A percentile compares a stretch with the other conserved stretches of the same genome.
Evolutionary conservation across 2,797 vertebrate species (phyloP).

Genomic region (Labeo calbasu): DNA sequence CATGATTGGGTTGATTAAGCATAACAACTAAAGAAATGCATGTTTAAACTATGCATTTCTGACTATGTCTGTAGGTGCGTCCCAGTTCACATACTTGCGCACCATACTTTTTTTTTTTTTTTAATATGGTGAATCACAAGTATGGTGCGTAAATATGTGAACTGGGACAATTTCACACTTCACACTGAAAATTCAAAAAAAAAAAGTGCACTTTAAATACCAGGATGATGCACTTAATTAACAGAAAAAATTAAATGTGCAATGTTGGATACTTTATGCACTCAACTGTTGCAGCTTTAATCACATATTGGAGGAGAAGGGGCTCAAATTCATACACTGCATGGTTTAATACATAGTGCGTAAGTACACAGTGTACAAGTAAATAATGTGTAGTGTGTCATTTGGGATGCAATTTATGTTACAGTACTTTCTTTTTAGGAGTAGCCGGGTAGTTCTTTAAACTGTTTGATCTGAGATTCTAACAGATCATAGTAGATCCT

Average conservation of each 20-base stretch:
- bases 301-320: background rate
- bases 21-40: background rate
- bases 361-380: too few species aligned
- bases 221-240: background rate
- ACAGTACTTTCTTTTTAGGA: slow-evolving; percentile 15
- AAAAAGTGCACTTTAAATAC: background rate
- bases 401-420: too few species aligned
- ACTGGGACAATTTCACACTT: too few species aligned
- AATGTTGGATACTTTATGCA: background rate
- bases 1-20: background rate
- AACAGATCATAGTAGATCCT: slow-evolving; percentile 90
- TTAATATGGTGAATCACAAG: too few species aligned
- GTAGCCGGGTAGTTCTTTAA: slow-evolving; percentile 73
- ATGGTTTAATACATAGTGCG: too few species aligned
- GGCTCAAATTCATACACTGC: background rate
- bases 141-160: background rate
- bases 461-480: slow-evolving; percentile 77
- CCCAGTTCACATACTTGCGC: background rate
- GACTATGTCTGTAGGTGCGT: background rate
- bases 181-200: background rate
- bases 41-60: background rate
- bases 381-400: too few species aligned
- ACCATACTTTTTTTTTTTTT: background rate
- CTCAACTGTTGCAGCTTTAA: background rate
- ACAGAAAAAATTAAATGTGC: background rate